These are phyloP conservation scores for Arnoldichthys spilopterus DNA, from an alignment of 2,797 vertebrate species.

Conservation along the genomic window DNA sequence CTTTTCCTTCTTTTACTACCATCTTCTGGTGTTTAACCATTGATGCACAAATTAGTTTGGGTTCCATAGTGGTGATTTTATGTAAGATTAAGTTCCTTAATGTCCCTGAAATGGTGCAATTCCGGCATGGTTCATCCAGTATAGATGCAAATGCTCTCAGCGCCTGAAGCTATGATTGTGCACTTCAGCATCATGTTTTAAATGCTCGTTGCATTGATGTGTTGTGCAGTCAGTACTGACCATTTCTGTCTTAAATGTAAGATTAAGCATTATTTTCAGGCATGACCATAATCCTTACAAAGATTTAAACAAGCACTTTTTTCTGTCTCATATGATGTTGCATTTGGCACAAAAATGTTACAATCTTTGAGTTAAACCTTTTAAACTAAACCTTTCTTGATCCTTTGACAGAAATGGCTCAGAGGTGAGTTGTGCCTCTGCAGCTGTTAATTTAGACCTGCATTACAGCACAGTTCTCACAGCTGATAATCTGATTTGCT, in stretches of 20 bases:
- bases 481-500: slow-evolving; percentile 48
- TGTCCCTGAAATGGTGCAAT: not conserved
- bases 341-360: not conserved
- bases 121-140: not conserved
- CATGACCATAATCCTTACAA: too few species aligned
- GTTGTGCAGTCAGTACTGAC: too few species aligned
- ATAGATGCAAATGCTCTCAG: not conserved
- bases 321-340: too few species aligned
- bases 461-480: slow-evolving; percentile 21
- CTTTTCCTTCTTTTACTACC: not conserved
- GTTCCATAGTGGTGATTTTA: not conserved
- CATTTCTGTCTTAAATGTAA: not conserved
- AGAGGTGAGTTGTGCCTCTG: slow-evolving; percentile 18
- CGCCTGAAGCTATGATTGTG: too few species aligned
- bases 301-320: too few species aligned
- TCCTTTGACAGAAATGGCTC: slow-evolving; percentile 17
- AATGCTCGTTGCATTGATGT: too few species aligned
- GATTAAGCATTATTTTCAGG: too few species aligned
- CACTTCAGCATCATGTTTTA: too few species aligned
- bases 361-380: not conserved
- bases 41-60: not conserved
- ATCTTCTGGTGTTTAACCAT: not conserved
- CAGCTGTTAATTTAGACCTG: slow-evolving; percentile 47
- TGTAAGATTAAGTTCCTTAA: not conserved
- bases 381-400: not conserved